Evolutionary conservation across 1,140 invertebrate species (phyloP).

Genomic region (Drosophila jambulina): DNA sequence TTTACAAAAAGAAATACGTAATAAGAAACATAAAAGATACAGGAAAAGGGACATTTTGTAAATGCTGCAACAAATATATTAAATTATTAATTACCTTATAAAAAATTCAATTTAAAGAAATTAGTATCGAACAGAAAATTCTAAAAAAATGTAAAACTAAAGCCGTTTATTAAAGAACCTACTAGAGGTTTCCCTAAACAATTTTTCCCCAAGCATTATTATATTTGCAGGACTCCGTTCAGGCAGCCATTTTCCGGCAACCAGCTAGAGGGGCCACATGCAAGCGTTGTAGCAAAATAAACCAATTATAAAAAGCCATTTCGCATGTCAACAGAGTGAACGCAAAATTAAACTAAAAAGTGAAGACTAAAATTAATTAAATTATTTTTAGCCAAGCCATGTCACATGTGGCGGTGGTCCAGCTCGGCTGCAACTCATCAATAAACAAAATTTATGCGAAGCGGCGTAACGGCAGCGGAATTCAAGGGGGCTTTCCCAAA

Average conservation of each 20-base stretch:
- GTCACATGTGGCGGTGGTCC: conserved; percentile 43
- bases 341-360: conserved; percentile 50
- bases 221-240: conserved; percentile 6
- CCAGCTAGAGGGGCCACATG: neutral
- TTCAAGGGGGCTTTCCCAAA: conserved; percentile 13
- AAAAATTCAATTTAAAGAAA: neutral
- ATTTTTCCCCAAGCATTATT: neutral
- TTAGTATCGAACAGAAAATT: neutral
- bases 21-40: neutral
- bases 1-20: neutral
- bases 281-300: conserved; percentile 23
- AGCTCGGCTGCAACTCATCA: conserved; percentile 49
- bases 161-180: neutral
- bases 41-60: neutral
- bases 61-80: neutral
- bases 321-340: conserved; percentile 57
- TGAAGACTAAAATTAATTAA: conserved; percentile 64
- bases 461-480: conserved; percentile 16
- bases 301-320: conserved; percentile 72
- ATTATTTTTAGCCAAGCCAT: conserved; percentile 68
- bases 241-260: conserved; percentile 1
- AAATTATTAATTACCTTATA: neutral
- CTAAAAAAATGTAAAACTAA: neutral
- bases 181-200: neutral
- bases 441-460: conserved; percentile 74